Base-by-base conservation (phyloP, 1,140 invertebrate species). In the Saccostrea echinata region DNA sequence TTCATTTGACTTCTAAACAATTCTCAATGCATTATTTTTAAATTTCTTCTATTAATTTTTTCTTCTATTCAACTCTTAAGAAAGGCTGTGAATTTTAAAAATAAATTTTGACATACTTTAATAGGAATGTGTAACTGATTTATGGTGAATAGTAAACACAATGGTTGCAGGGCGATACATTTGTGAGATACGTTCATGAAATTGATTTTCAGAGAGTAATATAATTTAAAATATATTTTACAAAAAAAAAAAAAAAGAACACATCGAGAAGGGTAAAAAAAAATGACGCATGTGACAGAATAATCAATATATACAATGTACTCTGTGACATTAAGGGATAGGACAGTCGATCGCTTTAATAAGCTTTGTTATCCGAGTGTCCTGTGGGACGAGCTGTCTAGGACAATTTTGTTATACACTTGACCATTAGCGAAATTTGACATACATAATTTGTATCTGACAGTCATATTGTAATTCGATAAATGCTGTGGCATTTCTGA, bases 391-490 rank as follows among this genome's bases (percentile, higher is more conserved):
- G 68, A 33, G 27, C 68, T 76, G 68, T 76, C 68, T 76, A 33
- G 68, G 68, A 76, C 68, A 76, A 76, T 33, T 76, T 33, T 76
- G 68, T 76, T 76, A 76, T 61, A 76, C 24, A 76, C 68, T 30
- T 76, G 68, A 76, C 68, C 68, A 76, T 30, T 33, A 76, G 68
- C 24, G 24, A 76, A 76, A 33, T 76, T 76, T 76, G 68, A 76
- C 68, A 76, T 30, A 76, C 16, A 33, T 33, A 76, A 76, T 76
- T 76, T 76, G 68, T 76, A 76, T 76, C 68, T 76, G 68, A 27
- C 68, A 76, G 68, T 30, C 68, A 76, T 76, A 76, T 76, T 76
- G 68, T 76, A 76, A 76, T 76, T 76, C 27, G 68, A 76, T 76
- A 76, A 76, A 61, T 27, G 30, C 11, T 33, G 13, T 33, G 68